Conservation (phyloP, 2,113 vertebrate species). For the Dicerorhinus sumatrensis region DNA sequence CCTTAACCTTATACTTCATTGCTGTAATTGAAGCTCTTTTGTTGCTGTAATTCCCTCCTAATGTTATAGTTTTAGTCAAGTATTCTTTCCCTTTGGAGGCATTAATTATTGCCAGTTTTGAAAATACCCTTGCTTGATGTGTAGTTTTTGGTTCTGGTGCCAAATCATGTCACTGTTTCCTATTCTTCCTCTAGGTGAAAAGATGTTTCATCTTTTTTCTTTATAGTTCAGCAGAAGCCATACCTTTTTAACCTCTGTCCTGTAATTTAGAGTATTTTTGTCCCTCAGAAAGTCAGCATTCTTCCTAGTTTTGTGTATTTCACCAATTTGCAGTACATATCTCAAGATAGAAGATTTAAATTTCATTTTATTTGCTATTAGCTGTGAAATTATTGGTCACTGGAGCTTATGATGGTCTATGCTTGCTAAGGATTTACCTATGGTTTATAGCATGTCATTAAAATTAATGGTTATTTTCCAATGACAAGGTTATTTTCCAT, state of each 20-base stretch:
- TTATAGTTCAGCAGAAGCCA: background rate
- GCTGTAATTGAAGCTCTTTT: conserved; percentile 80
- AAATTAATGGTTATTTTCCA: conserved; percentile 44
- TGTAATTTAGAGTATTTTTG: background rate
- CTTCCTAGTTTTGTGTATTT: background rate
- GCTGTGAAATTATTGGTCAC: conserved; percentile 42
- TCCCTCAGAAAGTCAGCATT: background rate
- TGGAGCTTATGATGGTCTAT: background rate
- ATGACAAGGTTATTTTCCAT: background rate
- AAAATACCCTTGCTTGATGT: conserved; percentile 59
- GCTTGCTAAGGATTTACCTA: background rate
- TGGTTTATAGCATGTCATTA: background rate
- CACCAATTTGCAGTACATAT: background rate
- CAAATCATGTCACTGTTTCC: conserved; percentile 57
- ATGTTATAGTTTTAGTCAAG: conserved; percentile 81
- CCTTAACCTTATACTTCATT: conserved; percentile 77
- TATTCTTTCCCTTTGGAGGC: conserved; percentile 77
- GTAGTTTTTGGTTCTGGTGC: conserved; percentile 38
- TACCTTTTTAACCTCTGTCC: background rate
- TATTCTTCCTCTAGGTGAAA: background rate
- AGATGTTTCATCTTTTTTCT: background rate
- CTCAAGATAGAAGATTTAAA: background rate
- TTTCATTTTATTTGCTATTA: conserved; percentile 47
- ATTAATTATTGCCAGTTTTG: conserved; percentile 77
- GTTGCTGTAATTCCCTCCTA: conserved; percentile 83